A percentile compares a stretch with the other conserved stretches of the same genome.
Conservation (phyloP, 2,888 invertebrate species). For the Bembecia ichneumoniformis region DNA sequence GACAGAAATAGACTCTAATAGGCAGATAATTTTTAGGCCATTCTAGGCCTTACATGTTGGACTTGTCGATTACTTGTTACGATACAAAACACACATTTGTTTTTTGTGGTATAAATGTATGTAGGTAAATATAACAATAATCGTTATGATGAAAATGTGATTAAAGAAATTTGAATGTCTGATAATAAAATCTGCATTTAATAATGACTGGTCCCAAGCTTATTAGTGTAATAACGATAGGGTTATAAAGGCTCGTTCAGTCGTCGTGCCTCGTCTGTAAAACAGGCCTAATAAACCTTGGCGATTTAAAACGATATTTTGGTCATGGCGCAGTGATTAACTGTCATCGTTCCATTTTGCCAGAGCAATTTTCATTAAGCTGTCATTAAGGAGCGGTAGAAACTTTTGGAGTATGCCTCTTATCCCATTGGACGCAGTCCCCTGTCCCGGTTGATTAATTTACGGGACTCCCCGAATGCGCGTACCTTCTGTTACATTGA, state of each 20-base stretch:
- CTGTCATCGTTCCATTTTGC: constrained; percentile 30
- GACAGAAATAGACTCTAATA: too few relatives aligned
- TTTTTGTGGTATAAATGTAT: too few relatives aligned
- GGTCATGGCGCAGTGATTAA: constrained; percentile 22
- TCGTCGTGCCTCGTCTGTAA: neutral
- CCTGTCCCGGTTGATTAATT: constrained; percentile 52
- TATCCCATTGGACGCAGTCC: constrained; percentile 30
- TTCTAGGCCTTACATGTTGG: too few relatives aligned
- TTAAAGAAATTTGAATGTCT: too few relatives aligned
- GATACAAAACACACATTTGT: too few relatives aligned
- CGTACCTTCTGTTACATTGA: constrained; percentile 9
- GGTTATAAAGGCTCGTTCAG: neutral
- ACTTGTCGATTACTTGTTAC: too few relatives aligned
- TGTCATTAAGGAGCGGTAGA: constrained; percentile 40
- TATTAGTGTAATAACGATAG: too few relatives aligned
- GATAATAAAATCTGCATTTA: too few relatives aligned
- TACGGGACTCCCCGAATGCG: constrained; percentile 22
- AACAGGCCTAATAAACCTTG: neutral
- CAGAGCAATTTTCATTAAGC: constrained; percentile 49
- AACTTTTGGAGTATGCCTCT: constrained; percentile 43
- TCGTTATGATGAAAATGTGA: too few relatives aligned
- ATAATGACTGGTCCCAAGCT: too few relatives aligned
- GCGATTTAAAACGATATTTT: constrained; percentile 13
- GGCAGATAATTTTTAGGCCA: too few relatives aligned
- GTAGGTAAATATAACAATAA: too few relatives aligned